These are phyloP conservation scores for Rhipidura dahli DNA, from an alignment of 2,113 vertebrate species.

Conservation along the genomic window DNA sequence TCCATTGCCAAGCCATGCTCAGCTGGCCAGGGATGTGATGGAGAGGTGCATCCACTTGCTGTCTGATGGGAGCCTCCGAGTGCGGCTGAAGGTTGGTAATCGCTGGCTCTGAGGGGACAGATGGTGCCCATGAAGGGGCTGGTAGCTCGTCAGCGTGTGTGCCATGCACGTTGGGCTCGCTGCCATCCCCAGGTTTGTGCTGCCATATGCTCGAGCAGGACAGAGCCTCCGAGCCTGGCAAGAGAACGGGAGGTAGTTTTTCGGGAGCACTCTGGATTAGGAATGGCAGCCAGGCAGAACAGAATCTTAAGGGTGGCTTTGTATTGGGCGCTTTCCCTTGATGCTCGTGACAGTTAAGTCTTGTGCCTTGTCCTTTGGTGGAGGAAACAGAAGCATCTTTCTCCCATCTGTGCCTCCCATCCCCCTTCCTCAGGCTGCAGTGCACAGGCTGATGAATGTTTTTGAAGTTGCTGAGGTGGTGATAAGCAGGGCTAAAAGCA, in stretches of 20 bases:
- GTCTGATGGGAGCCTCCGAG: constrained; percentile 76
- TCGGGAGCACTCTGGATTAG: not conserved
- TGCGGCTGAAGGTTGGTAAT: constrained; percentile 85
- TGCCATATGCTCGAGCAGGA: not conserved
- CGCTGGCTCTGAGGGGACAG: not conserved
- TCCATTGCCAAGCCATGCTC: constrained; percentile 77
- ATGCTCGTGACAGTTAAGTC: not conserved
- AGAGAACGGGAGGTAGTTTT: not conserved
- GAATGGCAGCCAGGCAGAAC: not conserved
- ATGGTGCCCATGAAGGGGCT: not conserved
- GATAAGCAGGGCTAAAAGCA: constrained; percentile 38
- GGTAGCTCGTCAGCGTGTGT: accelerated
- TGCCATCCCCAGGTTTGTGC: not conserved
- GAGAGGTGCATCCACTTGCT: constrained; percentile 89
- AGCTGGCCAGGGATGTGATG: constrained; percentile 82
- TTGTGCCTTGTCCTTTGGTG: not conserved
- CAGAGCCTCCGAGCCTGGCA: not conserved
- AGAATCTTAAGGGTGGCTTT: not conserved
- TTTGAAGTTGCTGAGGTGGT: constrained; percentile 20
- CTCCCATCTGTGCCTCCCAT: not conserved
- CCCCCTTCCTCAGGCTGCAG: not conserved
- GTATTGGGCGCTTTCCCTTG: not conserved
- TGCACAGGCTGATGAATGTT: not conserved
- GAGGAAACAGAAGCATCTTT: not conserved
- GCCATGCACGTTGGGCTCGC: not conserved